phyloP scores from a whole-genome alignment of 2,888 invertebrate species.

The Spodoptera exigua region DNA sequence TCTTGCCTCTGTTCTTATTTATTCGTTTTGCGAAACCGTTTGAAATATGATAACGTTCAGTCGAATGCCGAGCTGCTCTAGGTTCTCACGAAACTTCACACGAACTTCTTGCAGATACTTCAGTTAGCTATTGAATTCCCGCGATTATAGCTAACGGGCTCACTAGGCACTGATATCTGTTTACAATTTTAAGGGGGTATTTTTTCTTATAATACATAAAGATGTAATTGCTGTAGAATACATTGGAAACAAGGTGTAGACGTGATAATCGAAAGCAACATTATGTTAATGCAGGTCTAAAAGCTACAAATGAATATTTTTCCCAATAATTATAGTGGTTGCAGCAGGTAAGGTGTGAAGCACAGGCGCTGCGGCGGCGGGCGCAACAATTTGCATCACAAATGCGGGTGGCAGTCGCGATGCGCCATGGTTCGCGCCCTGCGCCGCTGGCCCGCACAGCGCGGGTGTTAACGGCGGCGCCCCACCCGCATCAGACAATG shows the following conservation, averaged over 20 bases:
- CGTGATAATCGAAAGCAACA: conserved; percentile 60
- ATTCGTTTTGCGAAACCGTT: conserved; percentile 89
- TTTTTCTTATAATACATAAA: too few species aligned
- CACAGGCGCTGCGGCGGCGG: conserved; percentile 74
- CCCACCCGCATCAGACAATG: conserved; percentile 82
- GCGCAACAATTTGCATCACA: conserved; percentile 83
- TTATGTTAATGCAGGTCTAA: conserved; percentile 76
- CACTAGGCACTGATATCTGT: conserved; percentile 66
- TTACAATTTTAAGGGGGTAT: conserved; percentile 56
- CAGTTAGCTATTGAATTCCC: conserved; percentile 84
- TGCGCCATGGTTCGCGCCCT: conserved; percentile 68
- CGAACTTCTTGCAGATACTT: conserved; percentile 77
- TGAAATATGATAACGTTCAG: conserved; percentile 88
- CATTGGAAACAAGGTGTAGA: conserved; percentile 43
- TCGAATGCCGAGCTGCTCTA: conserved; percentile 77
- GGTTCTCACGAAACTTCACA: conserved; percentile 86
- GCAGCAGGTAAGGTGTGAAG: conserved; percentile 83
- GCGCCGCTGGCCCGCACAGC: conserved; percentile 61
- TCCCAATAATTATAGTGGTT: conserved; percentile 84
- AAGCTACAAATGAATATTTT: conserved; percentile 86
- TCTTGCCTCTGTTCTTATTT: conserved; percentile 88
- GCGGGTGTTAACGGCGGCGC: conserved; percentile 51
- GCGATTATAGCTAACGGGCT: conserved; percentile 72
- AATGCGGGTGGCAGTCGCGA: conserved; percentile 80
- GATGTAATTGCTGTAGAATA: too few species aligned